These are phyloP conservation scores for Plecotus auritus DNA, from an alignment of 2,113 vertebrate species.

Conservation along the genomic window DNA sequence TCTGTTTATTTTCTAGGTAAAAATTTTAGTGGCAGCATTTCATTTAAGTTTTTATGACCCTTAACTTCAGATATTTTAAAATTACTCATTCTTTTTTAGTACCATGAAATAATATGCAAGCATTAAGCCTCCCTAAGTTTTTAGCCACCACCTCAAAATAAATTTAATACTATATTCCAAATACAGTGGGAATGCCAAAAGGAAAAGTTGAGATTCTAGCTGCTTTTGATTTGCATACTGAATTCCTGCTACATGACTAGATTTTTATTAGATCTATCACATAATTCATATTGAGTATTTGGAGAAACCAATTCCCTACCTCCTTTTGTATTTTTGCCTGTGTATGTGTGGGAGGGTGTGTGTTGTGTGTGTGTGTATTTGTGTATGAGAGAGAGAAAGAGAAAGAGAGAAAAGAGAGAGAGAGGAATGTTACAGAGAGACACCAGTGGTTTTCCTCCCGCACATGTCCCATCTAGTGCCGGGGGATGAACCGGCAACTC, in stretches of 20 bases:
- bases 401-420: background rate
- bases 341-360: background rate
- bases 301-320: background rate
- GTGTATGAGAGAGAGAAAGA: background rate
- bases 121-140: background rate
- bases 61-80: background rate
- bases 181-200: background rate
- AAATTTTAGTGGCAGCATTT: background rate
- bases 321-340: background rate
- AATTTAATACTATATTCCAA: background rate
- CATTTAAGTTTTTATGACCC: background rate
- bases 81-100: conserved; percentile 26
- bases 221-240: conserved; percentile 20
- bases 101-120: background rate
- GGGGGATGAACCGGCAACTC: too few species aligned
- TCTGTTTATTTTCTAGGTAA: background rate
- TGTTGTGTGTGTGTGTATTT: background rate
- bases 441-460: too few species aligned
- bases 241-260: background rate
- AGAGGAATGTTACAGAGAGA: too few species aligned
- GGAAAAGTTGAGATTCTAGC: background rate
- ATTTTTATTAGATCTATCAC: conserved; percentile 1
- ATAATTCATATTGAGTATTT: background rate
- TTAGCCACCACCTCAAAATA: conserved; percentile 28
- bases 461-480: too few species aligned